Base-by-base conservation (phyloP, 2,113 vertebrate species). In the Sardina pilchardus region DNA sequence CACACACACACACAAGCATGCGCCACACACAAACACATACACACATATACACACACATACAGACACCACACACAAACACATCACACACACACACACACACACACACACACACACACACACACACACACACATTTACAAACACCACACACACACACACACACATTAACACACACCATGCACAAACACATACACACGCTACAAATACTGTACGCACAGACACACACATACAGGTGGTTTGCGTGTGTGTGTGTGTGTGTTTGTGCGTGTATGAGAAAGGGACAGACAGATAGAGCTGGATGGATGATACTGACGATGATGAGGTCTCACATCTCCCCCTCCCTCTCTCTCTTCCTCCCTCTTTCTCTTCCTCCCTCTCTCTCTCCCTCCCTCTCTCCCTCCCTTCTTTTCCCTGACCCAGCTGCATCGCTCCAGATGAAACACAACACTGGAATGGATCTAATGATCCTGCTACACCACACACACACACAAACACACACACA, bases 401-500 rank as follows among this genome's bases (percentile, higher is more conserved):
- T 78, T 4, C 53, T 36, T 16, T 5, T 34, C 34, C 30, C 30
- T 78, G 71, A 14, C 30, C 14, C 71, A 78, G 30, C 3, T 16
- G 30, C 71, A 71, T 6, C 63, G 6, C 24, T 10, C n/a, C 3
- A 50, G 26, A 71, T 9, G 3, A 78, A 78, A 78, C 19, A 16
- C 19, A 78, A 78, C 16, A 5, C 30, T 78, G 71, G 5, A 36
- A 78, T 78, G 71, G 71, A 78, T 78, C 71, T 78, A 78, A 78
- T 78, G 21, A n/a, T 14, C 10, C 26, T n/a, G n/a, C n/a, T n/a
- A 75, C 67, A 75, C 67, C n/a, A 30, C 26, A 16, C 67, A 75
- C 8, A 30, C 67, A 34, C 67, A 67, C 67, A 75, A 5, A 75
- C 67, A 75, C 67, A 75, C 67, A 75, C 67, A 75, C 67, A 75